phyloP scores from a whole-genome alignment of 1,140 invertebrate genomes.

The Drosophila mauritiana region DNA sequence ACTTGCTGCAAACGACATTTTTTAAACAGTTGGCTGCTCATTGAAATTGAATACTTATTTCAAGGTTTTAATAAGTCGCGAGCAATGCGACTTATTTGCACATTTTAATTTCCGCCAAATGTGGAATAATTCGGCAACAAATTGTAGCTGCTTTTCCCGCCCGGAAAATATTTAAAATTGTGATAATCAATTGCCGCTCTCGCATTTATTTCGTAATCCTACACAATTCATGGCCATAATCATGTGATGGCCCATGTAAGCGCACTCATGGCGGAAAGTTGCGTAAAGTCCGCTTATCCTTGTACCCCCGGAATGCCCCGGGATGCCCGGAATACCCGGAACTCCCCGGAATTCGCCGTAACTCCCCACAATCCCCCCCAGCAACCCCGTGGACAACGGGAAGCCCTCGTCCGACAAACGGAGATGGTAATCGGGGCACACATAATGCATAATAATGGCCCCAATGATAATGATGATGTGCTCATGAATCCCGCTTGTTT shows the following conservation, averaged over 20 bases:
- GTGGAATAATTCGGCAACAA: not conserved
- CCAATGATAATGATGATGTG: slow-evolving; percentile 44
- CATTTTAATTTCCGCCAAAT: not conserved
- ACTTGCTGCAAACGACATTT: too few species aligned
- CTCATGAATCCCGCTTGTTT: slow-evolving; percentile 36
- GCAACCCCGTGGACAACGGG: slow-evolving; percentile 1
- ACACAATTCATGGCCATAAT: slow-evolving; percentile 9
- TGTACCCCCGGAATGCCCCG: not conserved
- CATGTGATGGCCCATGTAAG: slow-evolving; percentile 7
- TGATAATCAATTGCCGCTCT: slow-evolving; percentile 25
- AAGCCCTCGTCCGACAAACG: not conserved
- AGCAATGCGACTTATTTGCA: too few species aligned
- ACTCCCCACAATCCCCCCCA: not conserved
- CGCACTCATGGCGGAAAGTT: slow-evolving; percentile 8
- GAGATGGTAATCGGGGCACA: slow-evolving; percentile 39
- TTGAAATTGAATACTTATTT: too few species aligned
- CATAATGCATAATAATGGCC: slow-evolving; percentile 49
- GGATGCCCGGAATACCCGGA: too few species aligned
- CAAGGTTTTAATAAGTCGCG: too few species aligned
- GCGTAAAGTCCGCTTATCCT: slow-evolving; percentile 27
- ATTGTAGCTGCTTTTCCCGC: not conserved
- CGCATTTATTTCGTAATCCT: not conserved
- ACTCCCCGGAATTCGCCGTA: not conserved
- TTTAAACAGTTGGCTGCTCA: too few species aligned
- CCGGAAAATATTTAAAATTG: slow-evolving; percentile 1